These are phyloP conservation scores for Toxostoma redivivum DNA, from an alignment of 2,113 vertebrate species.

Conservation along the genomic window DNA sequence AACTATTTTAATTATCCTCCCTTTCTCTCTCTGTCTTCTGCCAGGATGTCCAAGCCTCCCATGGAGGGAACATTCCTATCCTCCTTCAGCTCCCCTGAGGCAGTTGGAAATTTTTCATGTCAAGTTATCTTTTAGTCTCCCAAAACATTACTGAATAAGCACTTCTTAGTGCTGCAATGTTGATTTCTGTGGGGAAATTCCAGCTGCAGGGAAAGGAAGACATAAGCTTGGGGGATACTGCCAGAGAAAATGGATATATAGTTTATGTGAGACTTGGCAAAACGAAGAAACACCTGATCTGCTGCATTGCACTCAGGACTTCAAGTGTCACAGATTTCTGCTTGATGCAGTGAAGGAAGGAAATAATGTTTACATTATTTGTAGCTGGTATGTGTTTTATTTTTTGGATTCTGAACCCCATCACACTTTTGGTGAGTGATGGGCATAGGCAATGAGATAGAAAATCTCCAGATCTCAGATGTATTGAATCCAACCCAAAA, in stretches of 20 bases:
- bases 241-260: background rate
- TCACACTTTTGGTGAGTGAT: background rate
- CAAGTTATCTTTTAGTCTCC: slow-evolving; percentile 13
- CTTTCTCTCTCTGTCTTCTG: background rate
- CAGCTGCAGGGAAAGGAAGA: background rate
- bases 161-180: background rate
- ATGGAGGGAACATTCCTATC: background rate
- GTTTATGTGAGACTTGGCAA: background rate
- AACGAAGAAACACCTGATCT: background rate
- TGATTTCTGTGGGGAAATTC: background rate
- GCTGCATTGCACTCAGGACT: rapidly evolving
- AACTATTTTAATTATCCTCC: slow-evolving; percentile 29
- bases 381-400: background rate
- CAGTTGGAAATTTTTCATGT: slow-evolving; percentile 34
- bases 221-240: background rate
- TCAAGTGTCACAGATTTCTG: background rate
- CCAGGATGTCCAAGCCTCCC: background rate
- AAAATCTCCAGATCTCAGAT: background rate
- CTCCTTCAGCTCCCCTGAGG: background rate
- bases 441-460: background rate
- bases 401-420: background rate
- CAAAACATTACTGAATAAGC: slow-evolving; percentile 8
- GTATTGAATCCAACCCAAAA: background rate
- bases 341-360: background rate
- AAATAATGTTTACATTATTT: background rate